Base-by-base conservation (phyloP, 2,797 vertebrate species). In the Gymnothorax reevesii region DNA sequence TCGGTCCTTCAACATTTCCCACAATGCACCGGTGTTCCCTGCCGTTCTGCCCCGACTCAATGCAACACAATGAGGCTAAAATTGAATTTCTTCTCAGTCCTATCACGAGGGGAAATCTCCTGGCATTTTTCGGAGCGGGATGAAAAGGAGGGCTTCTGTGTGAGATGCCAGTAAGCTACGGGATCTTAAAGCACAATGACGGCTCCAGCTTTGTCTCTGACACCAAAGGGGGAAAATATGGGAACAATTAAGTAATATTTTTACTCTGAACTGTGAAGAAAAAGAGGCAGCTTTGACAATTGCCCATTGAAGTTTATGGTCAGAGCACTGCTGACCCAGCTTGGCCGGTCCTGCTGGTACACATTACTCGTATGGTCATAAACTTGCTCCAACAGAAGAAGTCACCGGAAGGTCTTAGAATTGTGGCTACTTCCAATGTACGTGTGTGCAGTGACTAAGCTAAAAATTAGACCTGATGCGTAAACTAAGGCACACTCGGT, bases 11-110 rank as follows among this genome's bases (percentile, higher is more conserved):
- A 3, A 8, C 1, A 20, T 80, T 55, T 88, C 90, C 89, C 89
- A 89, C 88, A 90, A 89, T 91, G 90, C 88, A 90, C 89, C 85
- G 3, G 20, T 7, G 77, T 20, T 52, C 75, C 75, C 77, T 54
- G 17, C 77, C n/a, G 54, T 80, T 80, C 82, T 87, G 86, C 89
- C 91, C 89, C 88, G 91, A 90, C 91, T 90, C 71, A 84, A 90
- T 82, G 85, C 90, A 87, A 88, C 59, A 94, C 94, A 94, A 92
- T 93, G 92, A 94, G 90, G 91, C 90, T 92, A 92, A 93, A 94
- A 94, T 94, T 93, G 92, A 94, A 95, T 94, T 94, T 91, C 90
- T 91, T 91, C 88, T 90, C 89, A 69, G 90, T 89, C 90, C 93
- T 93, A 94, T 94, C 91, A 73, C 92, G 93, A 85, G 89, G 90